Conservation (phyloP, 2,888 invertebrate species). For the Rhimphoctona megacephalus region DNA sequence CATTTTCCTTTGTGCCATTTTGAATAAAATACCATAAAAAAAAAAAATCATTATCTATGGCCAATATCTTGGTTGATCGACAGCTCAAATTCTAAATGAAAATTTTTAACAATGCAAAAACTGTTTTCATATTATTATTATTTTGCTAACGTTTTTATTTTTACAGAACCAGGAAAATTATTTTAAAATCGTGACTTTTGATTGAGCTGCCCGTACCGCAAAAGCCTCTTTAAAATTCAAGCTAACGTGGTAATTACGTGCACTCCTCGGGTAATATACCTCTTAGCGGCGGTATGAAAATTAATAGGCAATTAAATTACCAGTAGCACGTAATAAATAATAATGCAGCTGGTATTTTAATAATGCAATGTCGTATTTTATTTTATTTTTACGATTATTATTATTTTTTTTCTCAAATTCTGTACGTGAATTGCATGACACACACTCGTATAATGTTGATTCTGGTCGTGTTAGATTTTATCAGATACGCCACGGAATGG, state of each 20-base stretch:
- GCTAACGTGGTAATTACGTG: conserved; percentile 25
- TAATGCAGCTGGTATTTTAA: conserved; percentile 7
- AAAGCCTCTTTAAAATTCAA: conserved; percentile 19
- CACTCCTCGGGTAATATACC: conserved; percentile 16
- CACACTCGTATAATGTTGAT: neutral
- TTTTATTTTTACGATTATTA: neutral
- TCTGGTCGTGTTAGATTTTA: neutral
- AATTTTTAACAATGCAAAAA: neutral
- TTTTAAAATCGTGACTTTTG: neutral
- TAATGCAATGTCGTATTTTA: neutral
- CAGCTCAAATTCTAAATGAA: neutral
- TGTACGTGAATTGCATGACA: neutral
- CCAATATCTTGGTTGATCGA: neutral
- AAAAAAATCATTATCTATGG: neutral
- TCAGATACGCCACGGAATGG: neutral
- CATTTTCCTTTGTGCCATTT: neutral
- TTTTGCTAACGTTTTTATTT: neutral
- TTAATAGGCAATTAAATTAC: conserved; percentile 15
- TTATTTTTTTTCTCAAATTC: neutral
- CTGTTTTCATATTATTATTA: neutral
- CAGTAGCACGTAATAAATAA: conserved; percentile 9
- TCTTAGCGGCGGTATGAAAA: neutral
- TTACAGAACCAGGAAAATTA: neutral
- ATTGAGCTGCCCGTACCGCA: neutral
- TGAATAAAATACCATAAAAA: neutral